Evolutionary conservation across 1,140 invertebrate species (phyloP).

Genomic region (Cylas formicarius): DNA sequence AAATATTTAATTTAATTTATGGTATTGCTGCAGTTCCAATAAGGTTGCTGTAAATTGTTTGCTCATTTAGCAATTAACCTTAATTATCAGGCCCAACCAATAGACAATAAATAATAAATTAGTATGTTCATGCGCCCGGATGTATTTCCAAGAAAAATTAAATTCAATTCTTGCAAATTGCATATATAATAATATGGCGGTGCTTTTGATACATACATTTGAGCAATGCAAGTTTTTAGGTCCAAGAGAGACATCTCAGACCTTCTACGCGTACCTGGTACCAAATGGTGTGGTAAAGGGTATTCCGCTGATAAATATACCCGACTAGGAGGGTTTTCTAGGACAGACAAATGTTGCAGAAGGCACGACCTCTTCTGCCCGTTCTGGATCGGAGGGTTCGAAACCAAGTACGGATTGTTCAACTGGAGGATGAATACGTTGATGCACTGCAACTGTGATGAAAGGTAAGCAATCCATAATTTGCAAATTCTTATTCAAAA

Average conservation of each 20-base stretch:
- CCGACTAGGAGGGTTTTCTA: slow-evolving; percentile 67
- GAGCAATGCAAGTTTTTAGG: slow-evolving; percentile 25
- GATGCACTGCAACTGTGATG: slow-evolving; percentile 82
- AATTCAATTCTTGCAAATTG: no score
- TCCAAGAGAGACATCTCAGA: slow-evolving; percentile 47
- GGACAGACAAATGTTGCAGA: slow-evolving; percentile 75
- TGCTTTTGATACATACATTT: no score
- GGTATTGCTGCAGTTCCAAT: no score
- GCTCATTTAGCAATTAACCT: no score
- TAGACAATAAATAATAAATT: no score
- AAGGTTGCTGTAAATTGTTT: no score
- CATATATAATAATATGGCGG: no score
- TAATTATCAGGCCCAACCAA: no score
- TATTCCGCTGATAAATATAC: slow-evolving; percentile 64
- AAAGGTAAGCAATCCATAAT: slow-evolving; percentile 56
- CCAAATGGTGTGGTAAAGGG: slow-evolving; percentile 83
- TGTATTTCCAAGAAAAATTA: no score
- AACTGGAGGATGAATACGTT: slow-evolving; percentile 79
- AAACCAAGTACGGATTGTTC: slow-evolving; percentile 70
- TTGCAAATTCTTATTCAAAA: neutral
- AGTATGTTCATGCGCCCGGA: no score
- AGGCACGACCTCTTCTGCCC: slow-evolving; percentile 76
- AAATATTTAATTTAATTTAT: no score
- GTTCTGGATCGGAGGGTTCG: slow-evolving; percentile 68
- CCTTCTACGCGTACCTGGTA: slow-evolving; percentile 67